A percentile compares a stretch with the other conserved stretches of the same genome.
Conservation (phyloP, 1,140 invertebrate species). For the Leucophenga varia region DNA sequence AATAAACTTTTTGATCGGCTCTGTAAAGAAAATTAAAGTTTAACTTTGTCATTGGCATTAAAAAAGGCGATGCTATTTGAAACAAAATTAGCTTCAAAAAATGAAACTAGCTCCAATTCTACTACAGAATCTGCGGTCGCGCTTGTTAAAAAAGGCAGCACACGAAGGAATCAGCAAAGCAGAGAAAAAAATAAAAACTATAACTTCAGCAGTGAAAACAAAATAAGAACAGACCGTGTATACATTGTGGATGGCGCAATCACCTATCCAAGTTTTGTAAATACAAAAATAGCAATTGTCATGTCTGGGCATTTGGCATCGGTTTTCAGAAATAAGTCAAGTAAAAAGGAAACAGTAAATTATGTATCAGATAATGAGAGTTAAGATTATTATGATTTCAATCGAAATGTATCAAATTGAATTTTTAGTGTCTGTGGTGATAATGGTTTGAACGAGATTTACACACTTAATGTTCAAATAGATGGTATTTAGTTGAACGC, state of each 20-base stretch:
- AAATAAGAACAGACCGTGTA: too few relatives aligned
- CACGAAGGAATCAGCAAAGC: background rate
- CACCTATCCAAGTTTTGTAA: background rate
- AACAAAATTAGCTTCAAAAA: constrained; percentile 2
- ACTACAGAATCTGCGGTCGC: too few relatives aligned
- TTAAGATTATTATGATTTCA: constrained; percentile 5
- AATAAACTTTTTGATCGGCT: constrained; percentile 4
- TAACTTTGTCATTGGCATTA: background rate
- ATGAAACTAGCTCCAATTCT: too few relatives aligned
- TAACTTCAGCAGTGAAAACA: too few relatives aligned
- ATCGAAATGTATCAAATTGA: constrained; percentile 4
- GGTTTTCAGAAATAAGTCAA: constrained; percentile 6
- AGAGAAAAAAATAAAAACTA: too few relatives aligned
- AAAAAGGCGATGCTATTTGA: constrained; percentile 7
- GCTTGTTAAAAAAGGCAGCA: too few relatives aligned
- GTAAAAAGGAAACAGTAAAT: constrained; percentile 5
- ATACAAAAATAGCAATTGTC: background rate
- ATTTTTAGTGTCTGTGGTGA: constrained; percentile 3
- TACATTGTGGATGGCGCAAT: too few relatives aligned
- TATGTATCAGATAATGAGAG: constrained; percentile 1
- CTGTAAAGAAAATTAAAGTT: constrained; percentile 1
- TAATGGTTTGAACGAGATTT: too few relatives aligned
- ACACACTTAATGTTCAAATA: too few relatives aligned
- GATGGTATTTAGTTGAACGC: constrained; percentile 1
- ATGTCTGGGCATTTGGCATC: constrained; percentile 8